Evolutionary conservation across 2,113 vertebrate species (phyloP), one percentile per base, ranked within the genome.

Genomic region (Syrmaticus mikado): DNA sequence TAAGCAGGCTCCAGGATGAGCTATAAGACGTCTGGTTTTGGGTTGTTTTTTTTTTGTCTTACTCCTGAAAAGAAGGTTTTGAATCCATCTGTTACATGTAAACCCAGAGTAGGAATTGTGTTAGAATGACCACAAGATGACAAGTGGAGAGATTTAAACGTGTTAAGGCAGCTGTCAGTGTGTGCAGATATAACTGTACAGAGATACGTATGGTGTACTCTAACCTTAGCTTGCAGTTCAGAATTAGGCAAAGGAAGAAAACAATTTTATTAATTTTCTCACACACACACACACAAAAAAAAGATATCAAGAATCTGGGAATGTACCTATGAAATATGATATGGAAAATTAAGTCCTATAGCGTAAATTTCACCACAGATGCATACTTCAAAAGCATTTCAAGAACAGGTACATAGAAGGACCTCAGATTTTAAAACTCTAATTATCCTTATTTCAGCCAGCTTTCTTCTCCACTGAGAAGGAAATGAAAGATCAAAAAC

Each of bases 21-120:
- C 16, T 76, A 38, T 8, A 13, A 1, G 0, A 10, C 3, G 13
- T 53, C n/a, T 22, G 7, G 13, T n/a, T 68, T 16, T 3, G n/a
- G 52, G 12, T 52, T 61, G 22, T 32, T 32, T 38, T 62, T 16
- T 25, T 9, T 16, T 34, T 40, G 19, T 71, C 75, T 79, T 79
- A 2, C 8, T 85, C 13, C 43, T 68, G 62, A 64, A 85, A 88
- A 61, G 5, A 25, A 79, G 13, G 27, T 34, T 28, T 61, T 52
- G 2, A 24, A 13, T 55, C 28, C 48, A 65, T 28, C 13, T 58
- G 15, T 58, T 64, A 19, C 0, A 0, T 36, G 6, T 25, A 53
- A 45, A 57, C 9, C 4, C 10, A 6, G 57, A 38, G 32, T 7
- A 70, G 53, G 36, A 74, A 21, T 14, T 78, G 27, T 11, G 17